Base-by-base conservation (phyloP, 1,140 invertebrate genomes). In the Calliphora vicina region DNA sequence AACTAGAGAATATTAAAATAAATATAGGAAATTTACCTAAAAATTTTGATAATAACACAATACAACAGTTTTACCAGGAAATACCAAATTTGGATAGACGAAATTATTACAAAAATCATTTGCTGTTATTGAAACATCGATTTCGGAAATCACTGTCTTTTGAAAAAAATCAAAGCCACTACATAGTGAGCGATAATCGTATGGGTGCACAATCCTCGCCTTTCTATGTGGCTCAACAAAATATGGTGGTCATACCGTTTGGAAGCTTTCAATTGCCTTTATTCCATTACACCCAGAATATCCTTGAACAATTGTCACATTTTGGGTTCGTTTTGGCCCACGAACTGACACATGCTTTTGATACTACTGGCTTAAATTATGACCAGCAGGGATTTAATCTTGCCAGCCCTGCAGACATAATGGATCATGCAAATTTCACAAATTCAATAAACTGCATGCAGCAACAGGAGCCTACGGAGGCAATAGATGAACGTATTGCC, bases 401-500 rank as follows among this genome's bases (percentile, higher is more conserved):
- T 6, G n/a, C 84, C 10, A 9, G 5, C 1, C 83, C 82, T 4
- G 2, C 0, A 0, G 23, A 74, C 9, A 87, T 87, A 4, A 6
- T 76, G 0, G 2, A 43, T 2, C 45, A n/a, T 0, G n/a, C 42
- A 0, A 50, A 23, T 0, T 87, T 82, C 43, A 20, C 20, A 10
- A 73, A 25, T 0, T 84, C 74, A 1, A 1, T 84, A 17, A 57
- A 80, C 25, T 88, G 87, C 74, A 35, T 88, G 23, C 84, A 84
- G 10, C 13, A 67, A 1, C 84, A 17, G 9, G 61, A 83, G n/a
- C 45, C 81, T 15, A 88, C 87, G 0, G 27, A 84, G 3, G 85
- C 80, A 12, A 84, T 89, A 1, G 86, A 88, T 74, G 88, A 89
- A 27, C 89, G 88, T 25, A 45, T 89, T n/a, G 88, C 88, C 10